These are phyloP conservation scores for Brienomyrus longianalis DNA, from an alignment of 2,113 vertebrate genomes.

Conservation along the genomic window DNA sequence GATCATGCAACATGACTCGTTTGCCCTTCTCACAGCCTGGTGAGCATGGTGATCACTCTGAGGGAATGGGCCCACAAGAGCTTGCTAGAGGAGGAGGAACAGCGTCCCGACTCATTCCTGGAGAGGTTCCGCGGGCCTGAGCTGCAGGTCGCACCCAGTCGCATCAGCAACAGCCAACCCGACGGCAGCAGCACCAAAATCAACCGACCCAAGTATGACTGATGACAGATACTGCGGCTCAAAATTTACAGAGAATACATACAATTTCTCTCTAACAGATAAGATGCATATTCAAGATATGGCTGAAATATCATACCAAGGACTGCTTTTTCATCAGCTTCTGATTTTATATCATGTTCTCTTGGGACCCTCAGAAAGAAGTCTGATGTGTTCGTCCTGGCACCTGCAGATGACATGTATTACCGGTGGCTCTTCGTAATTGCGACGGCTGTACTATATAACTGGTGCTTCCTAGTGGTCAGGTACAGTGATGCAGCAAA, in stretches of 20 bases:
- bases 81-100: conserved; percentile 64
- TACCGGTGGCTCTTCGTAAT: conserved; percentile 84
- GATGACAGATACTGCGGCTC: not conserved
- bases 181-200: conserved; percentile 35
- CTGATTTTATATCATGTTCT: conserved; percentile 19
- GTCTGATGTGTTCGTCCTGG: conserved; percentile 66
- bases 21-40: conserved; percentile 56
- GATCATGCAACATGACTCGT: not conserved
- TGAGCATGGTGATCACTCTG: conserved; percentile 73
- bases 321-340: not conserved
- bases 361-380: conserved; percentile 54
- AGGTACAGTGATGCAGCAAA: conserved; percentile 61
- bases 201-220: conserved; percentile 48
- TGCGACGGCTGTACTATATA: conserved; percentile 79
- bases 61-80: conserved; percentile 84
- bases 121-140: conserved; percentile 82
- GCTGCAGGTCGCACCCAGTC: conserved; percentile 57
- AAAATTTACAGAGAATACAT: not conserved
- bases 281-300: not conserved
- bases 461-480: conserved; percentile 82
- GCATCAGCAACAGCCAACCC: conserved; percentile 50
- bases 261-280: not conserved
- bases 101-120: conserved; percentile 81
- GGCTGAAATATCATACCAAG: not conserved
- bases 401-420: conserved; percentile 78